Percentiles rank a stretch among this genome's conserved stretches.
Conservation (phyloP, 2,113 vertebrate genomes). For the Ammodytes marinus region DNA sequence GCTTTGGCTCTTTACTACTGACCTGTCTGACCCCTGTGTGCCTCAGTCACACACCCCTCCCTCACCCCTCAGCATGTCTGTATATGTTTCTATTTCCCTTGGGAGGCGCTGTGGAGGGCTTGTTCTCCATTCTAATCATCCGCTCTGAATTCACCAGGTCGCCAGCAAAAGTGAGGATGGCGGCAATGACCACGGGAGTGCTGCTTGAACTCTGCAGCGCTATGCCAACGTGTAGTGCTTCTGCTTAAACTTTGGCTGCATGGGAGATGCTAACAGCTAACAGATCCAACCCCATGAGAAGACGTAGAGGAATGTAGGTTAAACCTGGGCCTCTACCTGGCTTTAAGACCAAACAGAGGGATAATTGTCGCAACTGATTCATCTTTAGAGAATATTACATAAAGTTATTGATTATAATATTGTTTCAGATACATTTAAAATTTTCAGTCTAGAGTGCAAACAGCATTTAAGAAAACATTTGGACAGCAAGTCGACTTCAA, state of each 20-base stretch:
- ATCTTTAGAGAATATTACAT: not conserved
- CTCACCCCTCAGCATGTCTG: not conserved
- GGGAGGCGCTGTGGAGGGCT: not conserved
- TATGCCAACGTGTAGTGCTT: not conserved
- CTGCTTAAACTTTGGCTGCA: slow-evolving; percentile 25
- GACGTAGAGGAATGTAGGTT: not conserved
- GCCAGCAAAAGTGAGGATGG: slow-evolving; percentile 57
- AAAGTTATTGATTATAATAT: too few species aligned
- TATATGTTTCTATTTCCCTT: not conserved
- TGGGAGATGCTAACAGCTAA: not conserved
- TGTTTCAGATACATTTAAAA: not conserved
- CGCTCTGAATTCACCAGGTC: slow-evolving; percentile 71
- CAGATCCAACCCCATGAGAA: too few species aligned
- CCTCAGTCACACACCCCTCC: not conserved
- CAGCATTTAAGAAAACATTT: not conserved
- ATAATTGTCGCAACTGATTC: not conserved
- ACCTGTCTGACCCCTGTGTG: not conserved
- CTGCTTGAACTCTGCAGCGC: slow-evolving; percentile 31
- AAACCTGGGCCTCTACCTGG: not conserved
- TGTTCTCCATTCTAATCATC: slow-evolving; percentile 42
- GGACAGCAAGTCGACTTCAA: not conserved
- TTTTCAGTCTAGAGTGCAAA: not conserved
- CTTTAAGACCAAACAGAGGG: not conserved
- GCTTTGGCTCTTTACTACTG: slow-evolving; percentile 55
- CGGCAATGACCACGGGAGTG: slow-evolving; percentile 29